Evolutionary conservation across 2,888 invertebrate species (phyloP), one percentile per base, ranked within the genome.

Genomic region (Dermolepida albohirtum): DNA sequence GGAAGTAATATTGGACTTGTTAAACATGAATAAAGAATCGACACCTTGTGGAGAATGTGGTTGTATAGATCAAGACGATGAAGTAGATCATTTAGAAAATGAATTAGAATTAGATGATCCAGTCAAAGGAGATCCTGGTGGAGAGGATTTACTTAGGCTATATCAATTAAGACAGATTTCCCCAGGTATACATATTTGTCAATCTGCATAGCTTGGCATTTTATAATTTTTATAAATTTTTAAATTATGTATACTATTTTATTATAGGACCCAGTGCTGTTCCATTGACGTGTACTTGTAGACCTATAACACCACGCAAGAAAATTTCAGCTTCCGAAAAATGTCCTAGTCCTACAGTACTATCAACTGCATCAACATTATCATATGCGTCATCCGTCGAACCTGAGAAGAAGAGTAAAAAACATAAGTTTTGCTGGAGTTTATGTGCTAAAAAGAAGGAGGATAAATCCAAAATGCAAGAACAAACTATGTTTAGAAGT

Each of bases 81-180:
- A 76, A 67, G 51, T 74, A n/a, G 75, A 76, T 65, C 59, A 74
- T 39, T 67, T 76, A 57, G 76, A 75, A 68, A 55, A 67, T 5
- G 75, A 76, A 70, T 63, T 76, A 5, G 75, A 76, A 47, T 29
- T 39, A 1, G 65, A 54, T 6, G 72, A 73, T 47, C n/a, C 40
- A 11, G 7, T 70, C 12, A 55, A 34, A 12, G 39, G 52, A n/a
- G 40, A 55, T 41, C 70, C 66, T 10, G 43, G 64, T 11, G 68
- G 70, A 5, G 70, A 70, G 27, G 52, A 66, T 16, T 11, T 59
- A 10, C 16, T 59, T 2, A 51, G 17, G 17, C 40, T 67, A 6
- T 71, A 57, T 41, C 62, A 44, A 5, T 12, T 34, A n/a, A 51
- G 43, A 16, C 17, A 17, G n/a, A 47, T 34, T n/a, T 54, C 44